Evolutionary conservation across 1,140 invertebrate genomes (phyloP).

Genomic region (Chymomyza costata): DNA sequence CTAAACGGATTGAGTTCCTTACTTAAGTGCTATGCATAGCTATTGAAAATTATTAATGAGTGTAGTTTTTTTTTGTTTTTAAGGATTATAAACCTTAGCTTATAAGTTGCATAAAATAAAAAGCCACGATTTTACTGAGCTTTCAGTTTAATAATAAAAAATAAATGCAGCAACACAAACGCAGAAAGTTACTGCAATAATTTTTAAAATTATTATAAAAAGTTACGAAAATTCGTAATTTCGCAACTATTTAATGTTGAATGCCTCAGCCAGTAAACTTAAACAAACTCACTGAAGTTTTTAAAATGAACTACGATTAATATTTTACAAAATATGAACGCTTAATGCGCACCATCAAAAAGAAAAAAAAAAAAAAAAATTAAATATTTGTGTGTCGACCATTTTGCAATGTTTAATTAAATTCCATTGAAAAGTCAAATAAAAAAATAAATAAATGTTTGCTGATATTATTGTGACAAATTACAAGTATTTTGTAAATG

Average conservation of each 20-base stretch:
- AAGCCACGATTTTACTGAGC: conserved; percentile 34
- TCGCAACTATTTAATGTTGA: conserved; percentile 56
- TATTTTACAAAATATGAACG: conserved; percentile 8
- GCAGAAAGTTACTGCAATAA: conserved; percentile 18
- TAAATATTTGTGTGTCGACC: conserved; percentile 38
- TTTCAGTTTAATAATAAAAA: conserved; percentile 24
- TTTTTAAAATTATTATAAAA: conserved; percentile 28
- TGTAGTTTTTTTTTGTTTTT: too few species aligned
- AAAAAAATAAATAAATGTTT: conserved; percentile 38
- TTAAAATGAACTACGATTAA: conserved; percentile 9
- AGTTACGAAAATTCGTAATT: too few species aligned
- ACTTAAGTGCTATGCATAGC: conserved; percentile 15
- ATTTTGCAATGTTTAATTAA: conserved; percentile 43
- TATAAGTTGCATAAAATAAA: conserved; percentile 32
- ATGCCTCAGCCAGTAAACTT: conserved; percentile 61
- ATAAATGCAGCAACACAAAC: too few species aligned
- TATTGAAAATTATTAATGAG: too few species aligned
- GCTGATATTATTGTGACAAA: conserved; percentile 46
- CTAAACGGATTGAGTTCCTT: conserved; percentile 62
- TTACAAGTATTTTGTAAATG: conserved; percentile 14
- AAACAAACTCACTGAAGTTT: conserved; percentile 8
- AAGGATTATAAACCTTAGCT: too few species aligned
- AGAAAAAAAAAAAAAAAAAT: conserved; percentile 5
- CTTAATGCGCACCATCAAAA: conserved; percentile 8
- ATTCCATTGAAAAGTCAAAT: conserved; percentile 19